A percentile compares a stretch with the other conserved stretches of the same genome.
phyloP scores from a whole-genome alignment of 2,888 invertebrate species.

The Ellobium chinense region DNA sequence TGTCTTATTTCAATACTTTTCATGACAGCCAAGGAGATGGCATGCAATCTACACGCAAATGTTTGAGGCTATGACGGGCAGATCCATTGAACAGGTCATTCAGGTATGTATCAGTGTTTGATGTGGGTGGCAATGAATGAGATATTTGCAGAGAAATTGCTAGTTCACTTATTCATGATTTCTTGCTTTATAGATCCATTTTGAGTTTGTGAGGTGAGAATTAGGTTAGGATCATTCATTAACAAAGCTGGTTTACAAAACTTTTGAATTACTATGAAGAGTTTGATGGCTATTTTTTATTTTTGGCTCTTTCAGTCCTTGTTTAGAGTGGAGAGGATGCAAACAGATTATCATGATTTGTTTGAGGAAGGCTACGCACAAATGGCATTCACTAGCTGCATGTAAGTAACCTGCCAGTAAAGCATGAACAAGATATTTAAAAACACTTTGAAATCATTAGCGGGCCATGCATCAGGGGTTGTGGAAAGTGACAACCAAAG shows the following conservation, averaged over 20 bases:
- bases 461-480: too few relatives aligned
- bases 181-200: too few relatives aligned
- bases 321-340: conserved; percentile 22
- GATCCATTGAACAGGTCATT: conserved; percentile 27
- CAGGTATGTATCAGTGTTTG: too few relatives aligned
- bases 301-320: not conserved
- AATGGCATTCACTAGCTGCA: conserved; percentile 34
- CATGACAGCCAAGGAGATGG: conserved; percentile 18
- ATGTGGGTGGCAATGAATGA: too few relatives aligned
- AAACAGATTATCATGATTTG: conserved; percentile 11
- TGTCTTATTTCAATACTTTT: not conserved
- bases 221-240: not conserved
- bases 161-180: too few relatives aligned
- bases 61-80: not conserved
- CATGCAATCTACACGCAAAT: conserved; percentile 21
- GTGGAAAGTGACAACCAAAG: too few relatives aligned
- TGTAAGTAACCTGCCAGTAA: too few relatives aligned
- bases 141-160: too few relatives aligned
- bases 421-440: too few relatives aligned
- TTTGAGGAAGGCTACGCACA: conserved; percentile 34
- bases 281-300: not conserved
- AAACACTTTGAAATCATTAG: too few relatives aligned
- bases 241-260: not conserved
- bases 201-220: not conserved
- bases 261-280: not conserved